Base-by-base conservation (phyloP, 2,888 invertebrate genomes). In the Callosobruchus maculatus region DNA sequence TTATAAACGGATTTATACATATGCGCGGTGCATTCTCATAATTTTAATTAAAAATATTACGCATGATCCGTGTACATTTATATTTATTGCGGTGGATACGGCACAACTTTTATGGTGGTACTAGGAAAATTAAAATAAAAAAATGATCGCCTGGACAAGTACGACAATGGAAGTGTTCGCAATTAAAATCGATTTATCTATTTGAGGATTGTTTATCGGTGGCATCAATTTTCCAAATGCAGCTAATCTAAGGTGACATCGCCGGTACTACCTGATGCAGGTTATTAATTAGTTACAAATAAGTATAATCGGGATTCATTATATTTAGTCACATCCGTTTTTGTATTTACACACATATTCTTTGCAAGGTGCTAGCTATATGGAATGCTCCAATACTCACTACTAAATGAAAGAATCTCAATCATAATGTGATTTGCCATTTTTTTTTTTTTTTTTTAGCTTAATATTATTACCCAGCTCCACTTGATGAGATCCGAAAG, bases 1-100 rank as follows among this genome's bases (percentile, higher is more conserved):
- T 80, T 77, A 74, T 77, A 76, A 71, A 71, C 66, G 71, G 72
- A 75, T 74, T 70, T 75, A 75, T 75, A 70, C 74, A 77, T 77
- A 78, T 78, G 77, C 77, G 77, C 69, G 69, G 72, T 77, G 74
- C 78, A 78, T 78, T 78, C 76, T 77, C 73, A 72, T 75, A 74
- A 74, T 76, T 78, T 77, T 70, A 77, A 78, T 78, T 78, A 78
- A 76, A 77, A 76, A 78, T 78, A 78, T 77, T 77, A 78, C 78
- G 78, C 75, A 77, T 78, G 76, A 77, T 78, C 75, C 70, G 31
- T 77, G 73, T 74, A 68, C 21, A 21, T 21, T 68, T 68, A 68
- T 68, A 68, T 68, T 68, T 22, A 68, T 21, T 22, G 22, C 22
- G 21, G 68, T 22, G 68, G 21, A 22, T 68, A 68, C 22, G 68